Evolutionary conservation across 1,140 invertebrate species (phyloP).

Genomic region (Hycleus phaleratus): DNA sequence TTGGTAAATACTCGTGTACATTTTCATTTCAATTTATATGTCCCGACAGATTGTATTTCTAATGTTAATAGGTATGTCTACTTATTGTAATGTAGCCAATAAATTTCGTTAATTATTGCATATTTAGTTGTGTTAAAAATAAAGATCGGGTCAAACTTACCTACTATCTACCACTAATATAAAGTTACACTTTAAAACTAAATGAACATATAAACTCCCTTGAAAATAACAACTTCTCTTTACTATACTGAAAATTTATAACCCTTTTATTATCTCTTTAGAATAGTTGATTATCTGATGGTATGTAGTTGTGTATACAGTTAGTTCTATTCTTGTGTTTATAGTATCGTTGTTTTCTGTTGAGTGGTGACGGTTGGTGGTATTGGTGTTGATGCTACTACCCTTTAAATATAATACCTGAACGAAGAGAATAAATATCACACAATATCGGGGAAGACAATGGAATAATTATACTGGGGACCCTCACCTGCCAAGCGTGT

Average conservation of each 20-base stretch:
- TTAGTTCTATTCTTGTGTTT: too few species aligned
- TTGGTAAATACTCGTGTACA: too few species aligned
- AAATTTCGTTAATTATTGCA: neutral
- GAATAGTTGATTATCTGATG: constrained; percentile 16
- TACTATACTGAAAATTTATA: constrained; percentile 1
- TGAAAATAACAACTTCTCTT: neutral
- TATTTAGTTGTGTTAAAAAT: too few species aligned
- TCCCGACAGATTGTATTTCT: neutral
- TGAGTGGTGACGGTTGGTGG: too few species aligned
- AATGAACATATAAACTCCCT: neutral
- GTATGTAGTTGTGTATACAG: neutral
- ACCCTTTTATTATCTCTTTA: constrained; percentile 17
- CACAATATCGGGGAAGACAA: constrained; percentile 32
- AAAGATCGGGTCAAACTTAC: neutral
- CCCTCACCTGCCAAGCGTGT: constrained; percentile 31
- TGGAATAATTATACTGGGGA: constrained; percentile 31
- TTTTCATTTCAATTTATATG: neutral
- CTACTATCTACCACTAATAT: neutral
- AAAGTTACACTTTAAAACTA: neutral
- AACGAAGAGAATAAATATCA: constrained; percentile 22
- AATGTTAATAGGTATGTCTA: neutral
- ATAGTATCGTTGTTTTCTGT: too few species aligned
- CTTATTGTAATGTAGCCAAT: neutral
- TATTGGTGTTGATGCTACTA: neutral
- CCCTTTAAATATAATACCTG: constrained; percentile 15